Evolutionary conservation across 2,113 vertebrate species (phyloP).

Genomic region (Pleuronectes platessa): DNA sequence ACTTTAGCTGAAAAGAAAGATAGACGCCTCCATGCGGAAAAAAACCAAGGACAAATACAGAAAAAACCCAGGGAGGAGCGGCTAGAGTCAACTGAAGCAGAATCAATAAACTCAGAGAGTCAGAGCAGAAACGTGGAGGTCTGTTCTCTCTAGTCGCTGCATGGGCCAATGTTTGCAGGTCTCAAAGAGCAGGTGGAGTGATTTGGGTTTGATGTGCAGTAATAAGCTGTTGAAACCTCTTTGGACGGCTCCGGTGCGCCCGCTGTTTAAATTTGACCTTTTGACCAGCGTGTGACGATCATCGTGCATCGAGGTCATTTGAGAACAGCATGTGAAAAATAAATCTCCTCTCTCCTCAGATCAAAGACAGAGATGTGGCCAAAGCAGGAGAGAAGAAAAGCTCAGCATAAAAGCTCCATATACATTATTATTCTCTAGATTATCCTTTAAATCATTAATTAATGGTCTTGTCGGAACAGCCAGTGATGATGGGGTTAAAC

Average conservation of each 20-base stretch:
- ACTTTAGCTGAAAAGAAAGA: conserved; percentile 5
- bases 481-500: no score
- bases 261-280: conserved; percentile 27
- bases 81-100: neutral
- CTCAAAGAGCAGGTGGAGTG: neutral
- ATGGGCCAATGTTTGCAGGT: conserved; percentile 20
- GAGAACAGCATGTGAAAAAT: conserved; percentile 3
- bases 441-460: neutral
- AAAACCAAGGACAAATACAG: neutral
- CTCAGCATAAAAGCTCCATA: no score
- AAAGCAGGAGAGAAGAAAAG: neutral
- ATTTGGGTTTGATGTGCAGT: conserved; percentile 23
- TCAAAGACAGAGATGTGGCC: neutral
- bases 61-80: conserved; percentile 3
- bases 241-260: neutral
- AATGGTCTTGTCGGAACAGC: neutral
- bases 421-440: no score
- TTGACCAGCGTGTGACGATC: conserved; percentile 44
- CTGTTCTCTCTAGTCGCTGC: neutral
- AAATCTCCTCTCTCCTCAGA: neutral
- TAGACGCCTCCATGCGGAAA: neutral
- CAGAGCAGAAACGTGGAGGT: conserved; percentile 14
- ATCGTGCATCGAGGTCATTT: neutral
- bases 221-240: conserved; percentile 5
- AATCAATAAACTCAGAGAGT: conserved; percentile 6